Evolutionary conservation across 1,140 invertebrate genomes (phyloP).

Genomic region (Aphelenchoides besseyi): DNA sequence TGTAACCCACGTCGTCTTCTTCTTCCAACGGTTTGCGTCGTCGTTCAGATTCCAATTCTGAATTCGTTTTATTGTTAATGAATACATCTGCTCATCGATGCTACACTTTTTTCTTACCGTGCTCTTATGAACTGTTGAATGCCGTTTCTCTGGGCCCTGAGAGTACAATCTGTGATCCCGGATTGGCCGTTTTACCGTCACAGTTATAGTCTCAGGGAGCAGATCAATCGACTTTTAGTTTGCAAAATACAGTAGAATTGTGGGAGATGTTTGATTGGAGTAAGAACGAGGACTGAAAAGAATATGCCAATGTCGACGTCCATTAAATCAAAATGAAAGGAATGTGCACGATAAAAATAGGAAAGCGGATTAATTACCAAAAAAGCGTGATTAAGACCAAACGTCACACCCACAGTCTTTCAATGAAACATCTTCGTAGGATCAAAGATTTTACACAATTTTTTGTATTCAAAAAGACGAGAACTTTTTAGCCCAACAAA

Average conservation of each 20-base stretch:
- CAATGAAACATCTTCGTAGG: too few species aligned
- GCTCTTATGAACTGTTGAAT: constrained; percentile 12
- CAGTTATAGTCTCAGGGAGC: constrained; percentile 45
- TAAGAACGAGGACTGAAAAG: too few species aligned
- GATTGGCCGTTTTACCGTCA: constrained; percentile 27
- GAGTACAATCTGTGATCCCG: constrained; percentile 43
- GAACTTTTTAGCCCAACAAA: too few species aligned
- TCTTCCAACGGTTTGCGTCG: constrained; percentile 22
- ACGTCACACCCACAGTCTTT: too few species aligned
- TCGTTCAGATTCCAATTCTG: constrained; percentile 33
- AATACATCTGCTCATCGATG: too few species aligned
- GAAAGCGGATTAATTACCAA: not conserved
- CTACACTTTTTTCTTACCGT: constrained; percentile 21
- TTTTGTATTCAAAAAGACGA: too few species aligned
- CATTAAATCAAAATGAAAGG: too few species aligned
- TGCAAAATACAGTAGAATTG: too few species aligned
- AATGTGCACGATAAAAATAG: not conserved
- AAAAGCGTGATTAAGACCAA: not conserved
- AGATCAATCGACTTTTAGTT: constrained; percentile 6
- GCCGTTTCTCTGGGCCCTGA: constrained; percentile 36
- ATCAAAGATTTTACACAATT: too few species aligned
- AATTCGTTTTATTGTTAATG: constrained; percentile 14
- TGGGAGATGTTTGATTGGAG: too few species aligned
- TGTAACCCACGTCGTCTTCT: too few species aligned
- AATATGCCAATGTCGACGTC: too few species aligned